These are phyloP conservation scores for Hesperophylax magnus DNA, from an alignment of 1,140 invertebrate species.

Conservation along the genomic window DNA sequence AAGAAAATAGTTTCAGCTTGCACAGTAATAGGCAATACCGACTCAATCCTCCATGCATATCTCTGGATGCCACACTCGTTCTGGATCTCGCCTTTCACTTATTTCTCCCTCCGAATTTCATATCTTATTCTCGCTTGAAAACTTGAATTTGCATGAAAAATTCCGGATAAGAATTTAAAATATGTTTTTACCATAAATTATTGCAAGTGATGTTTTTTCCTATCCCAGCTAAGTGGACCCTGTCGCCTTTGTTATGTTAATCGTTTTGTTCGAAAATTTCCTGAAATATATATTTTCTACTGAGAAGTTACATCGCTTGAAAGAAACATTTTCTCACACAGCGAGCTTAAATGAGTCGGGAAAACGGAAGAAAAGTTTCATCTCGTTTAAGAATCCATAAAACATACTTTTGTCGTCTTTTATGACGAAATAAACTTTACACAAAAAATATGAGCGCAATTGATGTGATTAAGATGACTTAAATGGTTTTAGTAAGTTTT, in stretches of 20 bases:
- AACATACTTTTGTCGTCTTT: no score
- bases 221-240: neutral
- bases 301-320: slow-evolving; percentile 1
- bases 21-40: no score
- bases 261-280: neutral
- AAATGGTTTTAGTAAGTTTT: no score
- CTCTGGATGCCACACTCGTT: neutral
- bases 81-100: neutral
- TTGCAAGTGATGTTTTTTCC: neutral
- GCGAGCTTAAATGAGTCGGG: neutral
- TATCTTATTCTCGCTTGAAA: neutral
- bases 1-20: neutral
- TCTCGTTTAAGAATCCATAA: neutral
- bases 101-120: neutral
- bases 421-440: no score
- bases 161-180: slow-evolving; percentile 30
- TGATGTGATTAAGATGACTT: no score
- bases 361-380: neutral
- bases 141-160: slow-evolving; percentile 33
- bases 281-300: neutral
- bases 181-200: slow-evolving; percentile 36
- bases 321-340: neutral
- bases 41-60: slow-evolving; percentile 1
- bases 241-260: slow-evolving; percentile 12
- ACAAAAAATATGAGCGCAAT: no score